These are phyloP conservation scores for Pogonus chalceus DNA, from an alignment of 1,140 invertebrate species.

Conservation along the genomic window DNA sequence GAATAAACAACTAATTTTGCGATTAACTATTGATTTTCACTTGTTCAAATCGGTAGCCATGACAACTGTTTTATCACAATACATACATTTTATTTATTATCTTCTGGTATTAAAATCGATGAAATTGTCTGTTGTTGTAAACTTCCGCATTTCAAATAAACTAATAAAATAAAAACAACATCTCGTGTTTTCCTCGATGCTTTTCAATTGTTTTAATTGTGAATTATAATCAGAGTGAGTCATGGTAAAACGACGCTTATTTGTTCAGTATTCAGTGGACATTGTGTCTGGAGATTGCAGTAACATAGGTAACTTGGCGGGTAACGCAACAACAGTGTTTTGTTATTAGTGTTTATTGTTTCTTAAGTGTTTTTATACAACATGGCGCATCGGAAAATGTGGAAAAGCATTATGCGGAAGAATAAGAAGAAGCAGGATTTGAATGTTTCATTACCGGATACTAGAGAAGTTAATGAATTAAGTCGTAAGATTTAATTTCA, in stretches of 20 bases:
- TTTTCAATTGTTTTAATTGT: not conserved
- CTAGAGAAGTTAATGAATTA: not conserved
- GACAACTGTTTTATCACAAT: too few relatives aligned
- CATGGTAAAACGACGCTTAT: not conserved
- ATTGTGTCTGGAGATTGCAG: not conserved
- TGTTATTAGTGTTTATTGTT: not conserved
- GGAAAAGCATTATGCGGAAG: conserved; percentile 36
- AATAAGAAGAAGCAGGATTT: conserved; percentile 34
- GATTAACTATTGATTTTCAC: too few relatives aligned
- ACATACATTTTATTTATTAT: too few relatives aligned
- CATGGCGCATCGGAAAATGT: conserved; percentile 38
- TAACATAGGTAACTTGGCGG: not conserved
- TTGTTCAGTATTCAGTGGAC: not conserved
- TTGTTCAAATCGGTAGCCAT: too few relatives aligned
- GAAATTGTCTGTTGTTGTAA: too few relatives aligned
- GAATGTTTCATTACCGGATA: conserved; percentile 12
- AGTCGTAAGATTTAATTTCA: not conserved
- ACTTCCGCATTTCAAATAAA: too few relatives aligned
- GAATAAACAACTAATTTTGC: too few relatives aligned
- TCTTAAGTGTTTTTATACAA: not conserved
- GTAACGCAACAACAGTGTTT: not conserved
- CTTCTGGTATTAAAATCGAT: too few relatives aligned
- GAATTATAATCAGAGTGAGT: not conserved
- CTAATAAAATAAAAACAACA: not conserved
- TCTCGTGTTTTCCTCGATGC: not conserved